A percentile compares a stretch with the other conserved stretches of the same genome.
These are phyloP conservation scores for Drosophila testacea DNA, from an alignment of 2,888 invertebrate species.

Conservation along the genomic window DNA sequence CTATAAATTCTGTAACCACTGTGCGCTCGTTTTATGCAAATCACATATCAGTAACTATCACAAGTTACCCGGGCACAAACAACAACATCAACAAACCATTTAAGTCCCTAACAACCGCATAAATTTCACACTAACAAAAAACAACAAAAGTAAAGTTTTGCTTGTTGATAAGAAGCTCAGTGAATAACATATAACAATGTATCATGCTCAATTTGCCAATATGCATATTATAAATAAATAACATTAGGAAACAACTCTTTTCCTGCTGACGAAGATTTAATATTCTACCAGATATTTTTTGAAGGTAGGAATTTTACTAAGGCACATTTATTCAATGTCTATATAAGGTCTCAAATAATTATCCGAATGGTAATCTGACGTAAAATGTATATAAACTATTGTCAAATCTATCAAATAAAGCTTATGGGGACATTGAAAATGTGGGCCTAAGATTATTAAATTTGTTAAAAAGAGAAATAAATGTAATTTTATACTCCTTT, in stretches of 20 bases:
- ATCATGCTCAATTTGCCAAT: constrained; percentile 22
- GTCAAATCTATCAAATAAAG: too few species aligned
- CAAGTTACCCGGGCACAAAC: constrained; percentile 39
- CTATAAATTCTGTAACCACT: constrained; percentile 26
- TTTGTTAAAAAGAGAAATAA: too few species aligned
- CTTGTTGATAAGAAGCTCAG: constrained; percentile 47
- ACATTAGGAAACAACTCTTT: constrained; percentile 21
- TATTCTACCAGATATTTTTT: neutral
- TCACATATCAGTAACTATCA: constrained; percentile 21
- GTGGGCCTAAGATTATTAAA: too few species aligned
- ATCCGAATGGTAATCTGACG: too few species aligned
- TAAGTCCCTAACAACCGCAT: constrained; percentile 77
- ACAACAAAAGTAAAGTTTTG: constrained; percentile 31
- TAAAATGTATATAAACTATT: too few species aligned
- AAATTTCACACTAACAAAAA: constrained; percentile 68
- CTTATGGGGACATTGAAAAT: too few species aligned
- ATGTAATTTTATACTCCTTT: too few species aligned
- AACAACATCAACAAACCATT: constrained; percentile 29
- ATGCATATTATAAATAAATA: constrained; percentile 11
- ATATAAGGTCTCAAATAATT: too few species aligned
- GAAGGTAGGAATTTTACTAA: neutral
- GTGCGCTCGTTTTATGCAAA: constrained; percentile 49
- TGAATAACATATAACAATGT: constrained; percentile 1
- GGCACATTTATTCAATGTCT: too few species aligned
- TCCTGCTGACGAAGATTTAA: neutral